phyloP scores from a whole-genome alignment of 1,140 invertebrate genomes.

The Drosophila orosa region DNA sequence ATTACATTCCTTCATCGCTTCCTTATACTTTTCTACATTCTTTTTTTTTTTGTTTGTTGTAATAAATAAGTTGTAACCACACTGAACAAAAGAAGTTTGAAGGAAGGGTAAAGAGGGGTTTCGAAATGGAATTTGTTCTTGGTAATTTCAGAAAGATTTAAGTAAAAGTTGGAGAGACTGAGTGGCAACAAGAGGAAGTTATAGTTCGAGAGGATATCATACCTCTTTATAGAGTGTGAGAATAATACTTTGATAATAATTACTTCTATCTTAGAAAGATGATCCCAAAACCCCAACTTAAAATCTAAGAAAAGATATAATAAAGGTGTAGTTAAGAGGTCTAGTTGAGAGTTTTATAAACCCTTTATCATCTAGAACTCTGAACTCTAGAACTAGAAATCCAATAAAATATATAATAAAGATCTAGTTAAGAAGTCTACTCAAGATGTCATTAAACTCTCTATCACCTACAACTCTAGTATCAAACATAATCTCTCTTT shows the following conservation, averaged over 20 bases:
- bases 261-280: neutral
- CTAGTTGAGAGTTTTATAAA: too few relatives aligned
- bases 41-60: neutral
- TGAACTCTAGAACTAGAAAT: neutral
- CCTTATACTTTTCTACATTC: neutral
- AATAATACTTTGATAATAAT: neutral
- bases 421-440: neutral
- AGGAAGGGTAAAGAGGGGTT: neutral
- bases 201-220: neutral
- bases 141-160: neutral
- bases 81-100: constrained; percentile 4
- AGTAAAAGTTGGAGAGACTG: neutral
- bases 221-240: neutral
- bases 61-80: constrained; percentile 47
- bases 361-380: too few relatives aligned
- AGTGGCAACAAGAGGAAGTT: neutral
- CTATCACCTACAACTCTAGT: too few relatives aligned
- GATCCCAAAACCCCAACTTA: neutral
- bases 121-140: neutral
- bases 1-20: constrained; percentile 20
- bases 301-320: neutral
- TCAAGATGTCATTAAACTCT: too few relatives aligned
- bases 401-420: neutral
- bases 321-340: neutral
- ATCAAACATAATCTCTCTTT: neutral